These are phyloP conservation scores for Herminia tarsipennalis DNA, from an alignment of 2,888 invertebrate genomes.

Conservation along the genomic window DNA sequence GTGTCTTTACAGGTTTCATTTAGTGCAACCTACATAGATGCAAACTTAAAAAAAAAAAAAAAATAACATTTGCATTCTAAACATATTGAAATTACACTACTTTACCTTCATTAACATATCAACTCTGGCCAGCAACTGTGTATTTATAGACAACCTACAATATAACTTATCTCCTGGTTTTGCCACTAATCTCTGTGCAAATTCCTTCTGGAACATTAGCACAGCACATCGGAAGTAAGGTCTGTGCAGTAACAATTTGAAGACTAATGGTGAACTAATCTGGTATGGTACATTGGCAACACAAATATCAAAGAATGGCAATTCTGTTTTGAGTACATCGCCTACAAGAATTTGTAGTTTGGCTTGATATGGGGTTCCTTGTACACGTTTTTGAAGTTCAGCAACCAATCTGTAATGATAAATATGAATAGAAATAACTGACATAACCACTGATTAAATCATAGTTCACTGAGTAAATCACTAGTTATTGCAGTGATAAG, in stretches of 20 bases:
- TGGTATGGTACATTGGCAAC: constrained; percentile 99
- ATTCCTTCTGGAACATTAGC: constrained; percentile 99
- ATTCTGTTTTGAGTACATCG: constrained; percentile 96
- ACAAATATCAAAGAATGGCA: constrained; percentile 99
- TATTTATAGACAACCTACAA: constrained; percentile 98
- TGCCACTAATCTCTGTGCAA: constrained; percentile 98
- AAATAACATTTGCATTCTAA: too few relatives aligned
- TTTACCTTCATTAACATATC: constrained; percentile 97
- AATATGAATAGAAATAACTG: background rate
- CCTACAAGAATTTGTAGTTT: constrained; percentile 97
- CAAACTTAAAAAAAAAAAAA: too few relatives aligned
- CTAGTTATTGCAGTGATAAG: too few relatives aligned
- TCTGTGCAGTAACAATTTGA: constrained; percentile 95
- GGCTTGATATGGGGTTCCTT: constrained; percentile 93
- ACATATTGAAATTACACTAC: background rate
- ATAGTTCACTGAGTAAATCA: too few relatives aligned
- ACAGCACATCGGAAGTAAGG: constrained; percentile 97
- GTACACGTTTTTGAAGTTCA: constrained; percentile 98
- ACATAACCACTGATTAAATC: too few relatives aligned
- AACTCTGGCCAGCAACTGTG: constrained; percentile 97
- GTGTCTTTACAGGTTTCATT: too few relatives aligned
- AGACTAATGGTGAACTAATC: constrained; percentile 98
- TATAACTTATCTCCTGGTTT: constrained; percentile 99
- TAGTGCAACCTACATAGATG: too few relatives aligned
- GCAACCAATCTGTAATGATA: constrained; percentile 90